Conservation (phyloP, 2,797 vertebrate species). For the Eulemur albifrons region DNA sequence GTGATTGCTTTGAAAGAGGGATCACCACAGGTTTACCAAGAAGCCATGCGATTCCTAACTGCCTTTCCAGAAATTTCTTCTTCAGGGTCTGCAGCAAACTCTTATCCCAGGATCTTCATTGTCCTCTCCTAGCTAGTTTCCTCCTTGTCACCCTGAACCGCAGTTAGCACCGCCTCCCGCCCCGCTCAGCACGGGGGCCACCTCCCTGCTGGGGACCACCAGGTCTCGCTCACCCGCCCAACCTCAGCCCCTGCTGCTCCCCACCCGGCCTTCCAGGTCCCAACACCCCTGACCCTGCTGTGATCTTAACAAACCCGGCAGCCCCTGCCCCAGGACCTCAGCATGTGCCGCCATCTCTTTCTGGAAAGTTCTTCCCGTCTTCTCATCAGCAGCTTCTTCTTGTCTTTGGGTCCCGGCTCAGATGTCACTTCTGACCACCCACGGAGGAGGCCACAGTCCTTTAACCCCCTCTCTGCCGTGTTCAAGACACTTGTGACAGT, state of each 20-base stretch:
- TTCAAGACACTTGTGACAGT: rapidly evolving
- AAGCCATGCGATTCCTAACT: constrained; percentile 48
- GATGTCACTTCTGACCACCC: not conserved
- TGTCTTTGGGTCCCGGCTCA: not conserved
- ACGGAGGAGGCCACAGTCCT: no score
- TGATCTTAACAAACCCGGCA: not conserved
- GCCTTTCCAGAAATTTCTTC: constrained; percentile 57
- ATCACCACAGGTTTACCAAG: not conserved
- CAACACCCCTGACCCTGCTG: no score
- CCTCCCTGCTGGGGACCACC: no score
- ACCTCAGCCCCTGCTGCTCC: rapidly evolving
- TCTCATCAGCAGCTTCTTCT: not conserved
- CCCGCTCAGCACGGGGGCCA: rapidly evolving
- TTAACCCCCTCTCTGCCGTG: rapidly evolving
- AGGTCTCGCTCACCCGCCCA: not conserved
- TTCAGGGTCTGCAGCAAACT: no score
- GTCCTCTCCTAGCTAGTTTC: not conserved
- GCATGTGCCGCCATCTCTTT: rapidly evolving
- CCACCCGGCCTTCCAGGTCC: rapidly evolving
- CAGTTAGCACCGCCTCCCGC: rapidly evolving
- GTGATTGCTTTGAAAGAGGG: constrained; percentile 46
- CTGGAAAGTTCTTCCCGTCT: not conserved
- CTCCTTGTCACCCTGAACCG: rapidly evolving
- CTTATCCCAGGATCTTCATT: rapidly evolving
- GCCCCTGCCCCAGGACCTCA: not conserved